Percentiles rank a stretch among this genome's conserved stretches.
These are phyloP conservation scores for Archilochus colubris DNA, from an alignment of 2,113 vertebrate species.

Conservation along the genomic window DNA sequence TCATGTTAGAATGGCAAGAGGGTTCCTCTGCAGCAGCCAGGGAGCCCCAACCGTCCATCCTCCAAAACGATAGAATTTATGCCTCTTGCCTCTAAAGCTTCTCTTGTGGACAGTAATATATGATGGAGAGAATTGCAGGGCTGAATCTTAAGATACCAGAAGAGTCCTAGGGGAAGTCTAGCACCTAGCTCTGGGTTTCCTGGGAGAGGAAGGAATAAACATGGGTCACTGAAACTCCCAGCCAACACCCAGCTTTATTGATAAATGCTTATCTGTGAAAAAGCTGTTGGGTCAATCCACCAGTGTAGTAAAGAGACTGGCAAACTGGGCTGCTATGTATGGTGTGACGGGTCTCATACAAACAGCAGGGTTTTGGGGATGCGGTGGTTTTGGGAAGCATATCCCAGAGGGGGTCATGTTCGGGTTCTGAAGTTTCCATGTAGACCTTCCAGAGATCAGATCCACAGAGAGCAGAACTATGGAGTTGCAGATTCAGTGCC, in stretches of 20 bases:
- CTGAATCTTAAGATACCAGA: background rate
- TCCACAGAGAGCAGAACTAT: background rate
- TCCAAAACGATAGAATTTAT: background rate
- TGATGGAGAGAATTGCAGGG: background rate
- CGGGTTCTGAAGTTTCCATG: background rate
- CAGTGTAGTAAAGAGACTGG: fast-evolving
- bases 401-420: fast-evolving
- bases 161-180: background rate
- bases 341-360: background rate
- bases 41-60: background rate
- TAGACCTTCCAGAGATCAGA: background rate
- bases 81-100: background rate
- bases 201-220: background rate
- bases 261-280: fast-evolving
- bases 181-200: background rate
- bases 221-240: background rate
- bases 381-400: background rate
- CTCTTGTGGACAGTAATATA: background rate
- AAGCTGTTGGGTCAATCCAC: background rate
- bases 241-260: background rate
- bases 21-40: background rate
- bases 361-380: background rate
- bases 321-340: fast-evolving
- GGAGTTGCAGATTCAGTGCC: fast-evolving
- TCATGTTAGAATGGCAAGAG: background rate